These are phyloP conservation scores for Ectropis crepuscularia DNA, from an alignment of 2,888 invertebrate genomes.

Conservation along the genomic window DNA sequence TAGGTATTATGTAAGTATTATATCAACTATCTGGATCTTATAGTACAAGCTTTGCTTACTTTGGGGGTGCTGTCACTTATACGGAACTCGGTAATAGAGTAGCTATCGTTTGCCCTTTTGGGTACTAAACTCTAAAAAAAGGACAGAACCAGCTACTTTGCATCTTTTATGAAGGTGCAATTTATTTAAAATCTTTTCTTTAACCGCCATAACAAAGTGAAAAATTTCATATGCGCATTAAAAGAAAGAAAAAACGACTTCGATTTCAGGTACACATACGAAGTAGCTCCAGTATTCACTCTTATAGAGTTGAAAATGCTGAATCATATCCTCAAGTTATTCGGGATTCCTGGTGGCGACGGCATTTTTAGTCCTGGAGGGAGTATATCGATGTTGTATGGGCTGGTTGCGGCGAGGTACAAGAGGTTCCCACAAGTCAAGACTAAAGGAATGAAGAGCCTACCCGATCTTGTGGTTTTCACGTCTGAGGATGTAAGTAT, in stretches of 20 bases:
- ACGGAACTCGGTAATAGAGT: background rate
- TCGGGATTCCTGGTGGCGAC: slow-evolving; percentile 88
- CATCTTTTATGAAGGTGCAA: too few species aligned
- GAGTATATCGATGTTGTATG: slow-evolving; percentile 92
- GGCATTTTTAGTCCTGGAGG: slow-evolving; percentile 93
- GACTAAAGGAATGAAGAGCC: slow-evolving; percentile 85
- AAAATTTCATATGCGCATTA: too few species aligned
- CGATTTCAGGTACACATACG: slow-evolving; percentile 88
- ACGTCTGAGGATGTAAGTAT: slow-evolving; percentile 90
- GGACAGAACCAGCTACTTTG: too few species aligned
- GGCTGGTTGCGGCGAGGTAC: slow-evolving; percentile 89
- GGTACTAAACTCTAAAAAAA: too few species aligned
- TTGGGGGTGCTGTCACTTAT: too few species aligned
- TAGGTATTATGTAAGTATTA: too few species aligned
- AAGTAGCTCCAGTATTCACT: slow-evolving; percentile 92
- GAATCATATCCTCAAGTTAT: slow-evolving; percentile 82
- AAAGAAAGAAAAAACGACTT: too few species aligned
- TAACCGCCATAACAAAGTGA: too few species aligned
- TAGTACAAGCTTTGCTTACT: too few species aligned
- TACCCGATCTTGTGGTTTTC: slow-evolving; percentile 88
- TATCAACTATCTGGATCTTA: too few species aligned
- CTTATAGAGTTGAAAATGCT: slow-evolving; percentile 89
- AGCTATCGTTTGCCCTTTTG: slow-evolving; percentile 1
- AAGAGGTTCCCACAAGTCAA: slow-evolving; percentile 88
- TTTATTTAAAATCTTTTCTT: too few species aligned